Conservation (phyloP, 2,113 vertebrate species). For the Calyptomena viridis region DNA sequence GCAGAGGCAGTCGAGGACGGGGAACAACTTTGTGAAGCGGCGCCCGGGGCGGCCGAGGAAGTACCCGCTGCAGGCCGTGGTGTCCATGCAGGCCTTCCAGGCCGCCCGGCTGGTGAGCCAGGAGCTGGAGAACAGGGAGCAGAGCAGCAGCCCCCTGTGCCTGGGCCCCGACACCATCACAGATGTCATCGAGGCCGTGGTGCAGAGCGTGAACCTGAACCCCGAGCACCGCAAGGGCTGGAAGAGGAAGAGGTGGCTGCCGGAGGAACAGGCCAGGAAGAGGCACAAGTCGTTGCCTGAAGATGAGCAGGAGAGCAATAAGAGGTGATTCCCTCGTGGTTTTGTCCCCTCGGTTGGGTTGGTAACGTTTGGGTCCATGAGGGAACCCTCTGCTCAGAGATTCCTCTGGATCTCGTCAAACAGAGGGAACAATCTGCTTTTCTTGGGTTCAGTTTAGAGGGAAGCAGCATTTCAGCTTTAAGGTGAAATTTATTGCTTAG, state of each 20-base stretch:
- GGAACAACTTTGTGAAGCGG: constrained; percentile 86
- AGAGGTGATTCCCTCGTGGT: constrained; percentile 56
- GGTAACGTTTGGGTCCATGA: accelerated
- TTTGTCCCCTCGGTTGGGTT: background rate
- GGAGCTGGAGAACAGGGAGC: constrained; percentile 40
- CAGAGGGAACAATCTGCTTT: background rate
- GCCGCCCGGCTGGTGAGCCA: constrained; percentile 49
- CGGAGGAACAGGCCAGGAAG: constrained; percentile 71
- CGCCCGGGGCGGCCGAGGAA: constrained; percentile 92
- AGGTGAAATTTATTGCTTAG: too few relatives aligned
- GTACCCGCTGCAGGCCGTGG: constrained; percentile 75
- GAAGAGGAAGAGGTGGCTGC: constrained; percentile 84
- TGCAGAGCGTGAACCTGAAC: constrained; percentile 78
- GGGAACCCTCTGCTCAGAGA: background rate
- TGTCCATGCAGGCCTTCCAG: constrained; percentile 73
- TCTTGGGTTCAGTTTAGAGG: background rate
- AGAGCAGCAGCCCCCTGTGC: constrained; percentile 49
- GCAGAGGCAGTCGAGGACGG: constrained; percentile 77
- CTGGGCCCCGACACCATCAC: constrained; percentile 71
- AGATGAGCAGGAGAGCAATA: constrained; percentile 68
- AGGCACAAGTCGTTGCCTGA: constrained; percentile 63
- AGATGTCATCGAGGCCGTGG: constrained; percentile 82
- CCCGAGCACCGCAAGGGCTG: constrained; percentile 80
- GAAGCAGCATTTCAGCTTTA: background rate
- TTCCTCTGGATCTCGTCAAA: background rate